These are phyloP conservation scores for human DNA, from an alignment of 2,113 vertebrate species.

Conservation along the genomic window GRCh38 chr14:74555001-74555500, in stretches of 20 bases:
- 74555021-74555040: not conserved
- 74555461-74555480: not conserved
- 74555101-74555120: not conserved
- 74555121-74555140: not conserved
- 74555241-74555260: not conserved
- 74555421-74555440: not conserved
- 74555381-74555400: not conserved
- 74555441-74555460: not conserved
- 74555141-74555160: not conserved
- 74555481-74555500: constrained; percentile 56
- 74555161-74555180: not conserved
- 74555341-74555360: not conserved
- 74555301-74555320: not conserved
- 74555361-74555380: not conserved
- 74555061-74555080: not conserved
- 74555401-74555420: not conserved
- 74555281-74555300: not conserved
- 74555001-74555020: not conserved
- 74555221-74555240: not conserved
- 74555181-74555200: not conserved
- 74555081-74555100: not conserved
- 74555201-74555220: not conserved
- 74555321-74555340: not conserved
- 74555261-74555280: not conserved
- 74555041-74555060: not conserved